These are phyloP conservation scores for Hyperoodon ampullatus DNA, from an alignment of 2,113 vertebrate species.

Conservation along the genomic window DNA sequence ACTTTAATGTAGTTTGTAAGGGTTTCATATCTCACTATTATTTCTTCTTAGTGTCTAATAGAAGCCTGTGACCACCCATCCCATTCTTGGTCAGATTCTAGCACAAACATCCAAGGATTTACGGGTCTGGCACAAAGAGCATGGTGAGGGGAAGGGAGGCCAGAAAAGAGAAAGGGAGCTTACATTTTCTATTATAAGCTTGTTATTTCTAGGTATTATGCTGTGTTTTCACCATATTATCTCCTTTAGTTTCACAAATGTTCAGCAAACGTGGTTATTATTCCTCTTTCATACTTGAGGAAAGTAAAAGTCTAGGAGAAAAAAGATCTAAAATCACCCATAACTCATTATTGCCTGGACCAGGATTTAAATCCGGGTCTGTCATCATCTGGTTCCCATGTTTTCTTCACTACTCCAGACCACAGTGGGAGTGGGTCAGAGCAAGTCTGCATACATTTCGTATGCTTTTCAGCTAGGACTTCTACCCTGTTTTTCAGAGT, in stretches of 20 bases:
- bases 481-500: rapidly evolving
- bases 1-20: not conserved
- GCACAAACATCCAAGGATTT: not conserved
- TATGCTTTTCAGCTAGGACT: rapidly evolving
- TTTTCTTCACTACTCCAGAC: not conserved
- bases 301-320: not conserved
- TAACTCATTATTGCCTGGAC: not conserved
- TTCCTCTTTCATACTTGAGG: not conserved
- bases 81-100: not conserved
- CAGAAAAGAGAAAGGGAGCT: not conserved
- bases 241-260: not conserved
- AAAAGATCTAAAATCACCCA: not conserved
- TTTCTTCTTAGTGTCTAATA: not conserved
- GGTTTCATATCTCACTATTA: not conserved
- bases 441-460: rapidly evolving
- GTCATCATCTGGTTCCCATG: rapidly evolving
- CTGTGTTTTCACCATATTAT: not conserved
- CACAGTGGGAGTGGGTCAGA: not conserved
- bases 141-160: rapidly evolving
- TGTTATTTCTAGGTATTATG: not conserved
- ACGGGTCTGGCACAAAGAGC: not conserved
- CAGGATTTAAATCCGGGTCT: not conserved
- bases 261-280: not conserved
- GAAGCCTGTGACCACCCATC: not conserved
- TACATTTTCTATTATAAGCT: not conserved